phyloP scores from a whole-genome alignment of 2,113 vertebrate species.

The Motacilla alba region DNA sequence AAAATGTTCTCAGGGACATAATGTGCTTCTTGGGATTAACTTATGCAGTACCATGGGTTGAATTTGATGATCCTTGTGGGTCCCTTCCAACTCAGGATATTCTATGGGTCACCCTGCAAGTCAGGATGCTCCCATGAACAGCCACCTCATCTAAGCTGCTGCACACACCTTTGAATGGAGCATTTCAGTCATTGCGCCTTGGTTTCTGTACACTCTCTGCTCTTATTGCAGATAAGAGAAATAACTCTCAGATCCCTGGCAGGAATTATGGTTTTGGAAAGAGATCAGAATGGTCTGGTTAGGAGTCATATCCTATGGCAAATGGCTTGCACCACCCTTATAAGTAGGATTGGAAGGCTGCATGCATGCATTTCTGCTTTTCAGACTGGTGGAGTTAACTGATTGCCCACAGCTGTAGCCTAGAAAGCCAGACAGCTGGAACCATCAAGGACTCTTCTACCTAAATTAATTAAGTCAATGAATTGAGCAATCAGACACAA shows the following conservation, averaged over 20 bases:
- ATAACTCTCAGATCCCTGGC: not conserved
- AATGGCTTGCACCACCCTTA: not conserved
- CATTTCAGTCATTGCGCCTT: not conserved
- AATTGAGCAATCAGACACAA: constrained; percentile 53
- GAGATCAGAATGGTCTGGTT: not conserved
- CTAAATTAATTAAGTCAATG: constrained; percentile 51
- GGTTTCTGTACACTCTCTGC: not conserved
- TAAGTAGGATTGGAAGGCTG: not conserved
- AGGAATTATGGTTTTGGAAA: not conserved
- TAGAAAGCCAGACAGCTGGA: constrained; percentile 40
- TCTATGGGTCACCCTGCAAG: not conserved
- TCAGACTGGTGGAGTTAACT: not conserved
- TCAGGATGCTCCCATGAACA: not conserved
- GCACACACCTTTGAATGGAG: not conserved
- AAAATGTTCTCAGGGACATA: not conserved
- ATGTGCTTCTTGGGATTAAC: not conserved
- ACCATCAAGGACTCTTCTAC: constrained; percentile 27
- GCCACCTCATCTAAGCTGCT: not conserved
- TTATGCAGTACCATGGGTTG: not conserved
- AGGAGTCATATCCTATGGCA: not conserved
- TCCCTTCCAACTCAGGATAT: not conserved
- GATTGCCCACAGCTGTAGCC: constrained; percentile 2
- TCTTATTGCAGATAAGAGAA: not conserved
- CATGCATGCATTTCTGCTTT: not conserved
- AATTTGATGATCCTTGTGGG: not conserved